phyloP scores from a whole-genome alignment of 2,113 vertebrate genomes.

The Apteryx owenii region DNA sequence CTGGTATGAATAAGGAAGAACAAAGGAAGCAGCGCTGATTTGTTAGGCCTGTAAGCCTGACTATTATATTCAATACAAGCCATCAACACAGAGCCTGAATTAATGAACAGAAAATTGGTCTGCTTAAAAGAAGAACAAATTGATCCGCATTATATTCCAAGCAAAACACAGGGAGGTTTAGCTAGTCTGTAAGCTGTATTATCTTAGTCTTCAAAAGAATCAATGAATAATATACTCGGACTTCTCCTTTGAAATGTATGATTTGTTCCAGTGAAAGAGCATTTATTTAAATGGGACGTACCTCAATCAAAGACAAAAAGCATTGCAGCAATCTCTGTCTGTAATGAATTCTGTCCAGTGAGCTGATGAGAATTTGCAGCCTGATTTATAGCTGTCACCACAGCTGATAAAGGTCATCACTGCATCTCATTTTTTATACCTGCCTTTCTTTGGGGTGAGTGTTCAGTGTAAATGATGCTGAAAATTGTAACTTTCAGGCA shows the following conservation, averaged over 20 bases:
- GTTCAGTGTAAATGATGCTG: slow-evolving; percentile 22
- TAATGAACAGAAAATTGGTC: slow-evolving; percentile 61
- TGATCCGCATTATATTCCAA: slow-evolving; percentile 30
- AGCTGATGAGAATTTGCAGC: slow-evolving; percentile 63
- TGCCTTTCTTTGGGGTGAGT: slow-evolving; percentile 4
- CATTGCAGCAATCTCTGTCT: slow-evolving; percentile 22
- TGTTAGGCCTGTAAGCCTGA: slow-evolving; percentile 31
- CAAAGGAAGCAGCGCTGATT: not conserved
- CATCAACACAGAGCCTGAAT: not conserved
- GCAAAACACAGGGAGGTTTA: slow-evolving; percentile 15
- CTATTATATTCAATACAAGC: slow-evolving; percentile 20
- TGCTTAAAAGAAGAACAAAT: slow-evolving; percentile 59
- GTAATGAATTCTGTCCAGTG: slow-evolving; percentile 72
- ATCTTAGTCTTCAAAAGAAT: slow-evolving; percentile 11
- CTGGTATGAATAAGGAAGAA: not conserved
- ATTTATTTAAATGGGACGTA: slow-evolving; percentile 41
- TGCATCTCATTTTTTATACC: slow-evolving; percentile 70
- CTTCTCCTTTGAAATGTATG: slow-evolving; percentile 16
- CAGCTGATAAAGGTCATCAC: slow-evolving; percentile 76
- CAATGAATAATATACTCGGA: slow-evolving; percentile 8
- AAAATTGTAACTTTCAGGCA: slow-evolving; percentile 41
- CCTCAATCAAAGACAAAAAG: slow-evolving; percentile 64
- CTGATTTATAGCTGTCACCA: slow-evolving; percentile 75
- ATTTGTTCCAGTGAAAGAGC: not conserved
- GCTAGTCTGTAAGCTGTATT: not conserved